Evolutionary conservation across 2,113 vertebrate genomes (phyloP).

Genomic region (Corydoras sp.): DNA sequence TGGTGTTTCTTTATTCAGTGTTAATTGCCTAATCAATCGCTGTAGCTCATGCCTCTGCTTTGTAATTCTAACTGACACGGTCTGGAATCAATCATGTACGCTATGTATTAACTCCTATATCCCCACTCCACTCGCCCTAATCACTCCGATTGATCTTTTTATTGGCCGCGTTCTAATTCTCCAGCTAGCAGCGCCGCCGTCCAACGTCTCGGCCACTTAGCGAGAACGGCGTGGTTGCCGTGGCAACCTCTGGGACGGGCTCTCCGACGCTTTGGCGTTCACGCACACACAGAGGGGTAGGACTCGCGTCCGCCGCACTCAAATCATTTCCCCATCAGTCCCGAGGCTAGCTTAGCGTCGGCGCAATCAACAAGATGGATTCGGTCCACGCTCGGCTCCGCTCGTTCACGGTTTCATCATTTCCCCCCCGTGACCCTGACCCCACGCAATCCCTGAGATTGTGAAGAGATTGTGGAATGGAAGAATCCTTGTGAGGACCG

Average conservation of each 20-base stretch:
- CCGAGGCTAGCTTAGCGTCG: conserved; percentile 14
- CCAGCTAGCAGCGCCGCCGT: conserved; percentile 22
- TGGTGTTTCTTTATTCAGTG: conserved; percentile 32
- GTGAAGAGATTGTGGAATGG: neutral
- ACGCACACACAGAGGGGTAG: neutral
- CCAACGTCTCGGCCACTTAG: conserved; percentile 31
- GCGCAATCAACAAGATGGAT: conserved; percentile 37
- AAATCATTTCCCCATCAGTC: conserved; percentile 30
- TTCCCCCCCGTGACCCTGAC: conserved; percentile 35
- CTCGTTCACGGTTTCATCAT: conserved; percentile 38
- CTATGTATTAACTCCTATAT: conserved; percentile 39
- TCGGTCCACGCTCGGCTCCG: conserved; percentile 1
- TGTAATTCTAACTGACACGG: conserved; percentile 42
- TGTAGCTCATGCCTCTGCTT: conserved; percentile 35
- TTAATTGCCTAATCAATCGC: conserved; percentile 43
- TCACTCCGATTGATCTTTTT: conserved; percentile 47
- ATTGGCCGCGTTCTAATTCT: conserved; percentile 34
- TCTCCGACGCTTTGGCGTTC: neutral
- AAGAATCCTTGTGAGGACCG: no score
- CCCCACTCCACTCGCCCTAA: conserved; percentile 35
- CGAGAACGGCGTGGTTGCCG: conserved; percentile 22
- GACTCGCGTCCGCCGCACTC: conserved; percentile 17
- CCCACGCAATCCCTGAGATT: conserved; percentile 3
- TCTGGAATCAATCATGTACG: conserved; percentile 37
- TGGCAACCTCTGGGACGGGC: conserved; percentile 35